Base-by-base conservation (phyloP, 2,888 invertebrate genomes). In the Hyposoter didymator region DNA sequence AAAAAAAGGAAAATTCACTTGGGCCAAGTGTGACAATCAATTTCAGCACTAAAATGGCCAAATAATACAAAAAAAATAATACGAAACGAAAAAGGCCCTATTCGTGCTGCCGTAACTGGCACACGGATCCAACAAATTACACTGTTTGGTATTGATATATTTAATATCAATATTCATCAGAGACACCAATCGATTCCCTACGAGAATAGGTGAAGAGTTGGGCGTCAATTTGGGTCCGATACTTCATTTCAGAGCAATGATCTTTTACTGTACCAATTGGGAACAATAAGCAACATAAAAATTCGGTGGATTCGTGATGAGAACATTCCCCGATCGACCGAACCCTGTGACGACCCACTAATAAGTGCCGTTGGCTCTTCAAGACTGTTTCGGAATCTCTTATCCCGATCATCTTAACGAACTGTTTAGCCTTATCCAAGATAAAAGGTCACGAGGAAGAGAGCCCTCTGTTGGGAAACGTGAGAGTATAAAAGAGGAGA, bases 401-500 rank as follows among this genome's bases (percentile, higher is more conserved):
- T 69, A 45, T 52, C 43, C 19, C 39, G 19, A 67, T 45, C 66
- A 78, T 72, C 72, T 64, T 78, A 72, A 78, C 76, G 22, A 82
- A 82, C 28, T 72, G 78, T 82, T 45, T 64, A 75, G 66, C 32
- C 72, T 19, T n/a, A 64, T 72, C 52, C 22, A 22, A 39, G 2
- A 49, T 52, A 49, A 72, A 74, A 74, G 35, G 22, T 82, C 43
- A 35, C 10, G 22, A 22, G 22, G 55, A 55, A 10, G 10, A 19
- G 8, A 2, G 22, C 22, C 12, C 12, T 22, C 55, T 10, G n/a
- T 10, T 19, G 19, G 8, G 10, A 22, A 52, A 8, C n/a, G 52
- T 19, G 8, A 10, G 22, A 8, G 22, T 8, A 52, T 52, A 52
- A 52, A n/a, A 8, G 8, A 52, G 52, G 10, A 52, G 2, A 52